Evolutionary conservation across 2,113 vertebrate species (phyloP).

Genomic region (Suricata suricatta): DNA sequence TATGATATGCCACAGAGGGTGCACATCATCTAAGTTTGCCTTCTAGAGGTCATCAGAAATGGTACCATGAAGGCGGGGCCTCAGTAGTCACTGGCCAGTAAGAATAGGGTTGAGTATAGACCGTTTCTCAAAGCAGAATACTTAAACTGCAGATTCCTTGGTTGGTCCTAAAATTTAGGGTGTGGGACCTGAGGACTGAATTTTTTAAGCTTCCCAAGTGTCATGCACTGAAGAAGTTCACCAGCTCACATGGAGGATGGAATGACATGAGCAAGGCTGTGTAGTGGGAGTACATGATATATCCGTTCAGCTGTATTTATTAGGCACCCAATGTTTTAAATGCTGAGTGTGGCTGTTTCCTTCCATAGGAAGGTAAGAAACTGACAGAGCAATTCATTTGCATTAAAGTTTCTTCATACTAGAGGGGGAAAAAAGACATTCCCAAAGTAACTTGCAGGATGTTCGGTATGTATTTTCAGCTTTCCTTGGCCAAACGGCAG

Average conservation of each 20-base stretch:
- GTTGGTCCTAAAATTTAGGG: background rate
- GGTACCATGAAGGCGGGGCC: background rate
- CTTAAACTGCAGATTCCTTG: background rate
- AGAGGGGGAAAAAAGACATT: background rate
- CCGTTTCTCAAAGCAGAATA: background rate
- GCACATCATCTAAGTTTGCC: background rate
- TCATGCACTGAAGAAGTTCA: background rate
- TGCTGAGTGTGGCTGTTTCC: background rate
- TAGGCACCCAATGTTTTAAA: background rate
- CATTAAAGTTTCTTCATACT: background rate
- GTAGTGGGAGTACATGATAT: fast-evolving
- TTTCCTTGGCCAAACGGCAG: slow-evolving; percentile 62
- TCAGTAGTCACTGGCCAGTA: background rate
- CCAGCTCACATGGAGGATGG: background rate
- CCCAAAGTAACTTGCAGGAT: slow-evolving; percentile 37
- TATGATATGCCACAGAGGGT: background rate
- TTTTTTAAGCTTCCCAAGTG: background rate
- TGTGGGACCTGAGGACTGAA: background rate
- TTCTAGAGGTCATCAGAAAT: background rate
- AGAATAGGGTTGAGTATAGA: background rate
- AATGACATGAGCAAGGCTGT: background rate
- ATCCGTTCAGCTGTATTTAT: background rate
- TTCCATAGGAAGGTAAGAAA: background rate
- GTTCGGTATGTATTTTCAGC: slow-evolving; percentile 78
- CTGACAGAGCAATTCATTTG: background rate